A percentile compares a stretch with the other conserved stretches of the same genome.
phyloP scores from a whole-genome alignment of 2,888 invertebrate species.

The Drosophila anomalipes region DNA sequence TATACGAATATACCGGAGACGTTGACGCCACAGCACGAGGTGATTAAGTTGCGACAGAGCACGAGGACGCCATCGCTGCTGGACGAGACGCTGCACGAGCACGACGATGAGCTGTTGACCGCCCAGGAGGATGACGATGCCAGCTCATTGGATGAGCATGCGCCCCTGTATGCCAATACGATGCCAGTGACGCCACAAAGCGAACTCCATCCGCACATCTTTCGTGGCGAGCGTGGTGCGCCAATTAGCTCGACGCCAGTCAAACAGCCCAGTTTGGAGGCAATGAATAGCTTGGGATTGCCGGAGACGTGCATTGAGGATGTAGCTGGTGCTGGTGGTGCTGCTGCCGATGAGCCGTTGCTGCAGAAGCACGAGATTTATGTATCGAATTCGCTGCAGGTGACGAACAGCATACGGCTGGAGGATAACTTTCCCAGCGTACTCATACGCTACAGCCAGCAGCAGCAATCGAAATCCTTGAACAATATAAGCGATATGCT shows the following conservation, averaged over 20 bases:
- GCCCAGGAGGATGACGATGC: slow-evolving; percentile 77
- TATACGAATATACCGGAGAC: slow-evolving; percentile 89
- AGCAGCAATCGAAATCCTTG: slow-evolving; percentile 79
- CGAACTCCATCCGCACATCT: slow-evolving; percentile 34
- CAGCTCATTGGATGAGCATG: slow-evolving; percentile 80
- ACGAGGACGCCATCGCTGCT: slow-evolving; percentile 67
- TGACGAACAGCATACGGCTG: slow-evolving; percentile 81
- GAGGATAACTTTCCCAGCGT: slow-evolving; percentile 76
- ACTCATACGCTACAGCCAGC: slow-evolving; percentile 69
- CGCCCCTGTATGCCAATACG: slow-evolving; percentile 84
- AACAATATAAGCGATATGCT: slow-evolving; percentile 77
- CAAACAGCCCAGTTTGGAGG: slow-evolving; percentile 71
- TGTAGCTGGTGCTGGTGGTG: neutral
- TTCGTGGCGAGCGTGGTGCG: slow-evolving; percentile 21
- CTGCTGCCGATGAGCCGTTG: slow-evolving; percentile 60
- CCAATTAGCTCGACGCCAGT: slow-evolving; percentile 59
- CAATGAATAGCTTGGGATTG: slow-evolving; percentile 84
- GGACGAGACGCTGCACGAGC: slow-evolving; percentile 81
- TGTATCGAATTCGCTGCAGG: slow-evolving; percentile 84
- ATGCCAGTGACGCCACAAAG: slow-evolving; percentile 48
- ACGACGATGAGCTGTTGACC: slow-evolving; percentile 75
- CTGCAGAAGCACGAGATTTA: slow-evolving; percentile 83
- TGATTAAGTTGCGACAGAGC: slow-evolving; percentile 82
- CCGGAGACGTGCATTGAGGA: slow-evolving; percentile 44
- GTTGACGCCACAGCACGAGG: slow-evolving; percentile 87